Conservation (phyloP, 92 coral and sea anemone species). For the Chrysogorgia sp. region DNA sequence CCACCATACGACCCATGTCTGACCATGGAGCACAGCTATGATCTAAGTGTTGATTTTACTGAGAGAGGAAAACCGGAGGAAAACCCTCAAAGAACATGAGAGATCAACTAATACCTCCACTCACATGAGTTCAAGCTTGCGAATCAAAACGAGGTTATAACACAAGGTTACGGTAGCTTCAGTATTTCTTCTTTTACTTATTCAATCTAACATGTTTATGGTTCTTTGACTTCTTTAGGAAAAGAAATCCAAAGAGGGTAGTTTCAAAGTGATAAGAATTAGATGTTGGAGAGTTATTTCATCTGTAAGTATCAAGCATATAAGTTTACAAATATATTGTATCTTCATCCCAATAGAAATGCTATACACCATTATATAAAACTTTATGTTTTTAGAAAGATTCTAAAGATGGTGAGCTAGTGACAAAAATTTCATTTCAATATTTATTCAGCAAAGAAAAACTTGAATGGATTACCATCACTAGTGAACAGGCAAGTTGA, state of each 20-base stretch:
- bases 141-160: too few relatives aligned
- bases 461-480: conserved; percentile 84
- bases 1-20: too few relatives aligned
- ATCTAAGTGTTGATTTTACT: too few relatives aligned
- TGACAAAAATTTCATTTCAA: conserved; percentile 83
- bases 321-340: neutral
- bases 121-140: too few relatives aligned
- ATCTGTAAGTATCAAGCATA: conserved; percentile 63
- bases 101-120: too few relatives aligned
- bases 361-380: neutral
- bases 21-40: too few relatives aligned
- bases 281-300: conserved; percentile 95
- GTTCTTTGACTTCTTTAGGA: neutral
- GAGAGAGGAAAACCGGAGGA: too few relatives aligned
- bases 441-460: conserved; percentile 75
- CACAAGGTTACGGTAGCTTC: too few relatives aligned
- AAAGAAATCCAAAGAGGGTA: conserved; percentile 71
- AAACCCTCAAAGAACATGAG: too few relatives aligned
- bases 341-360: too few relatives aligned
- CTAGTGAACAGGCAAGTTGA: conserved; percentile 72
- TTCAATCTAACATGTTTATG: neutral
- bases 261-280: conserved; percentile 91
- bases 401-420: conserved; percentile 67
- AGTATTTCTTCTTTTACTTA: too few relatives aligned
- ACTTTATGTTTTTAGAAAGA: conserved; percentile 24